These are phyloP conservation scores for Neodiprion lecontei DNA, from an alignment of 1,140 invertebrate genomes.

Conservation along the genomic window DNA sequence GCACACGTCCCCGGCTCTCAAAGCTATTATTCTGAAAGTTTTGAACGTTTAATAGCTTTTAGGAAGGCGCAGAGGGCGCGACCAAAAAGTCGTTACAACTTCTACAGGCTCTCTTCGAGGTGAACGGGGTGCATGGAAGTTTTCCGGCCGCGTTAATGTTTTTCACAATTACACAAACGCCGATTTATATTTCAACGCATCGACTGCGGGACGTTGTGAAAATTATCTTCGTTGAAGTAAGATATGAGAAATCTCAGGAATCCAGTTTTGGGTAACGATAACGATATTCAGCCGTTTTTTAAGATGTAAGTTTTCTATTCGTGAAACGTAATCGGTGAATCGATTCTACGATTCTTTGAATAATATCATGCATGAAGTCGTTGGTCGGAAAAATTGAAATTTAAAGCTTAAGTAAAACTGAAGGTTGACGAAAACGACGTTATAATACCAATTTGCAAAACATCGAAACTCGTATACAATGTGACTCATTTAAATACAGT, in stretches of 20 bases:
- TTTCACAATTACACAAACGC: slow-evolving; percentile 45
- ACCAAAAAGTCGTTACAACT: slow-evolving; percentile 57
- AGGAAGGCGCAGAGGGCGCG: slow-evolving; percentile 43
- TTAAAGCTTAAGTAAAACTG: no score
- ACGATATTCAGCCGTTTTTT: slow-evolving; percentile 36
- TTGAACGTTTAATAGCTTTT: slow-evolving; percentile 52
- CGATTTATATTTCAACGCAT: slow-evolving; percentile 53
- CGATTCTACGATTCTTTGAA: no score
- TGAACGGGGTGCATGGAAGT: background rate
- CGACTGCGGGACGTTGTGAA: slow-evolving; percentile 36
- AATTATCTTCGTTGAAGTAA: slow-evolving; percentile 22
- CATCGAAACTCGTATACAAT: no score
- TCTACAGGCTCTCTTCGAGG: slow-evolving; percentile 29
- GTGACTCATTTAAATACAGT: no score
- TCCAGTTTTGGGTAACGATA: no score
- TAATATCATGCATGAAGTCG: no score
- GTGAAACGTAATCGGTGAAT: slow-evolving; percentile 26
- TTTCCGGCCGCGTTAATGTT: slow-evolving; percentile 13
- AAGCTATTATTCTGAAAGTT: slow-evolving; percentile 54
- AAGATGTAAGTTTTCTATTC: slow-evolving; percentile 38
- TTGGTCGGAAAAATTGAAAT: no score
- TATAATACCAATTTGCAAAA: no score
- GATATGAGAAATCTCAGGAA: no score
- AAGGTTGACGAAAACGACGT: no score
- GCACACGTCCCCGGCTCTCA: slow-evolving; percentile 39